These are phyloP conservation scores for Rhabdophis nuchalis DNA, from an alignment of 2,797 vertebrate genomes.

Conservation along the genomic window DNA sequence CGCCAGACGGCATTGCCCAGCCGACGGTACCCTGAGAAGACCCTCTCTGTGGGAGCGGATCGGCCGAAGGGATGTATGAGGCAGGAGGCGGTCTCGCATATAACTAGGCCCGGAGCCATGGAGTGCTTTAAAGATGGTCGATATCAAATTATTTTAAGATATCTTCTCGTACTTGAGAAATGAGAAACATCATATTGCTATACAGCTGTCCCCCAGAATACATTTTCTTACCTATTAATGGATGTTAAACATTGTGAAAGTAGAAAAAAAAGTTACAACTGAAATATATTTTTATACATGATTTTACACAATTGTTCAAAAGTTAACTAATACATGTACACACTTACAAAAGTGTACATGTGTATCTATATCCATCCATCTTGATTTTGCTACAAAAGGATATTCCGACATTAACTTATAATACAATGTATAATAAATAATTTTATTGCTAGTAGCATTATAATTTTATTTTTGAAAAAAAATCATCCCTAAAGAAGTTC, in stretches of 20 bases:
- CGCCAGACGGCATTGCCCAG: too few relatives aligned
- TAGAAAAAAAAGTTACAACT: neutral
- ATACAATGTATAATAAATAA: neutral
- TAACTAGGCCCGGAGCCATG: too few relatives aligned
- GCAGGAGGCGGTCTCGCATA: too few relatives aligned
- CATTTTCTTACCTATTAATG: constrained; percentile 74
- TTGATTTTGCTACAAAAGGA: neutral
- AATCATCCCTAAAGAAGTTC: neutral
- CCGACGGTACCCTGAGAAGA: too few relatives aligned
- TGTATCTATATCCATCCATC: too few relatives aligned
- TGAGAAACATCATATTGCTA: constrained; percentile 35
- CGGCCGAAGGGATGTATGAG: too few relatives aligned
- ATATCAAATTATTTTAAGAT: constrained; percentile 7
- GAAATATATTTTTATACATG: constrained; percentile 18
- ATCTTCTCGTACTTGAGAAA: constrained; percentile 33
- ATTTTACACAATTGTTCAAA: neutral
- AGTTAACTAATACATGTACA: neutral
- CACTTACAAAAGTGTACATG: too few relatives aligned
- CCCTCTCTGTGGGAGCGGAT: too few relatives aligned
- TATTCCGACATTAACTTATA: neutral
- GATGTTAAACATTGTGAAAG: constrained; percentile 56
- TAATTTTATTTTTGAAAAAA: neutral
- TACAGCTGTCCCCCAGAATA: constrained; percentile 70
- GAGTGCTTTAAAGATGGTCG: too few relatives aligned
- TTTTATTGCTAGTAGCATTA: neutral